phyloP scores from a whole-genome alignment of 1,140 invertebrate genomes.

The Drosophila oshimai region DNA sequence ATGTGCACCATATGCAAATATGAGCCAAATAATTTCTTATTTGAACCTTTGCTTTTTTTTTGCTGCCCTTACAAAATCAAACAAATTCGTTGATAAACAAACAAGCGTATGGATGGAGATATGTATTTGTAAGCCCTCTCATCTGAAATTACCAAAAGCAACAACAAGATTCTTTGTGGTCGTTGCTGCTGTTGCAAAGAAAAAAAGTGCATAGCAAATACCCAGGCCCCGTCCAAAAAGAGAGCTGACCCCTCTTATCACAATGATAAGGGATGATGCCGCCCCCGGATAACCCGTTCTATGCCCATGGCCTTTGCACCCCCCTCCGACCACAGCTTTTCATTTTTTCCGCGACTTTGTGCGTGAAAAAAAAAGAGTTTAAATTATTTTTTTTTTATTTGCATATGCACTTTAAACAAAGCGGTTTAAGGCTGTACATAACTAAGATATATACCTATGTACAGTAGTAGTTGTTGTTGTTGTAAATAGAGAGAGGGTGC shows the following conservation, averaged over 20 bases:
- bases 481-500: constrained; percentile 48
- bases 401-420: constrained; percentile 33
- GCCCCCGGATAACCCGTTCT: constrained; percentile 5
- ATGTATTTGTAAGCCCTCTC: neutral
- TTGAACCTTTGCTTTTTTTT: constrained; percentile 1
- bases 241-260: constrained; percentile 18
- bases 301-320: neutral
- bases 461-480: constrained; percentile 56
- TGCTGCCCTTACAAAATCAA: constrained; percentile 40
- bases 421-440: constrained; percentile 51
- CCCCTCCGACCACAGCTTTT: neutral
- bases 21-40: constrained; percentile 1
- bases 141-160: constrained; percentile 40
- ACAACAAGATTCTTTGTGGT: constrained; percentile 40
- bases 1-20: neutral
- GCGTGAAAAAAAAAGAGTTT: constrained; percentile 66
- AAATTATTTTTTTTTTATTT: constrained; percentile 46
- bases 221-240: constrained; percentile 15
- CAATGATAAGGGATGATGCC: constrained; percentile 35
- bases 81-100: constrained; percentile 8
- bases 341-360: constrained; percentile 46
- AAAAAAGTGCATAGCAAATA: constrained; percentile 51
- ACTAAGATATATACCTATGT: constrained; percentile 13
- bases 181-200: constrained; percentile 30
- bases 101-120: neutral